Evolutionary conservation across 2,888 invertebrate genomes (phyloP).

Genomic region (Tupiocoris notatus): DNA sequence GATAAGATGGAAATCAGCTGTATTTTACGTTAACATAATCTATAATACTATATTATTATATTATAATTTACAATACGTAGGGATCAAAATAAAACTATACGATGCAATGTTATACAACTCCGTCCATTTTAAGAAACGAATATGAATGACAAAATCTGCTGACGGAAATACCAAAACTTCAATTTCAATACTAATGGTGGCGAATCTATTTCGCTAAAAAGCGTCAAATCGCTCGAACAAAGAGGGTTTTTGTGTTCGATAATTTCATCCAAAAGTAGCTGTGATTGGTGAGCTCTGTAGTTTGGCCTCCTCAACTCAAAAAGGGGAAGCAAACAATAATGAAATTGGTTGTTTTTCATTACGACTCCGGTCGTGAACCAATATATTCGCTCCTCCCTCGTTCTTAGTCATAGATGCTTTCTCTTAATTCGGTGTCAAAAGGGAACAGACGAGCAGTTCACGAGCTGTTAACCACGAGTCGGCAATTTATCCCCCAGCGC

Average conservation of each 20-base stretch:
- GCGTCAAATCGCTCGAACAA: no score
- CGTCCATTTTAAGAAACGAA: no score
- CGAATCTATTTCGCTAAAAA: no score
- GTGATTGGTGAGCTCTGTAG: not conserved
- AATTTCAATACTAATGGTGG: no score
- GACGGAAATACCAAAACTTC: no score
- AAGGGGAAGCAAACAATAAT: constrained; percentile 20
- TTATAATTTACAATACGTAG: no score
- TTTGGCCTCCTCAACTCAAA: not conserved
- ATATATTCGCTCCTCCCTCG: constrained; percentile 19
- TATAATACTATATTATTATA: no score
- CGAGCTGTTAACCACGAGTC: constrained; percentile 37
- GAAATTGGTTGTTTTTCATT: constrained; percentile 40
- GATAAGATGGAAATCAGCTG: no score
- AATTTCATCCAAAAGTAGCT: not conserved
- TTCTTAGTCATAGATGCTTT: constrained; percentile 16
- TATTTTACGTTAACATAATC: no score
- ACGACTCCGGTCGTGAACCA: constrained; percentile 8
- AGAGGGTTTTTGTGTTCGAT: not conserved
- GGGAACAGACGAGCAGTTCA: constrained; percentile 29
- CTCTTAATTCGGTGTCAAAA: constrained; percentile 36
- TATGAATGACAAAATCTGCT: no score
- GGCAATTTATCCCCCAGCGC: constrained; percentile 24
- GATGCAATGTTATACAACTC: no score
- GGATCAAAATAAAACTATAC: no score